These are phyloP conservation scores for Archegozetes longisetosus DNA, from an alignment of 1,140 invertebrate genomes.

Conservation along the genomic window DNA sequence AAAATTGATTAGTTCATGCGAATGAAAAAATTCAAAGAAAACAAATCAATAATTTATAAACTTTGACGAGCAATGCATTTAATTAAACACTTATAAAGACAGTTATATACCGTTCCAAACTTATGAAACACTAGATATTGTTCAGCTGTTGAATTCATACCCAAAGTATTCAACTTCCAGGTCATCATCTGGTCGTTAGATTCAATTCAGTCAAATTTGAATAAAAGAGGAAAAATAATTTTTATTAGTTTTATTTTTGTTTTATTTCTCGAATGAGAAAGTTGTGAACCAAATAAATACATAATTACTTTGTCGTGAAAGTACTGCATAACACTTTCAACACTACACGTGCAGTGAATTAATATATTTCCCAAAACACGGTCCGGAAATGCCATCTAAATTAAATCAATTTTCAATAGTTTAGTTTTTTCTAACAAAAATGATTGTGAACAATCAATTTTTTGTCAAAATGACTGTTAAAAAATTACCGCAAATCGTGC, in stretches of 20 bases:
- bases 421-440: no score
- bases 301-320: constrained; percentile 34
- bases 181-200: constrained; percentile 26
- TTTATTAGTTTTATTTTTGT: background rate
- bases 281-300: background rate
- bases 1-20: no score
- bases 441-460: no score
- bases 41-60: no score
- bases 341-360: constrained; percentile 37
- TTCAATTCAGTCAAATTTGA: constrained; percentile 15
- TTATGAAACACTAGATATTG: constrained; percentile 36
- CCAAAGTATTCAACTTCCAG: constrained; percentile 27
- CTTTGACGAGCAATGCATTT: no score
- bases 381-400: constrained; percentile 29
- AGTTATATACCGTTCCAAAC: constrained; percentile 35
- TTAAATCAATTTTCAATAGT: background rate
- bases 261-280: background rate
- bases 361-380: constrained; percentile 33
- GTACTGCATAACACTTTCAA: constrained; percentile 37
- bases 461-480: no score
- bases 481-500: constrained; percentile 23
- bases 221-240: background rate
- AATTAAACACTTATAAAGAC: no score
- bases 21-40: no score
- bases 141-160: constrained; percentile 31